Percentiles rank a stretch among this genome's conserved stretches.
Conservation (phyloP, 2,113 vertebrate genomes). For the Antennarius striatus region DNA sequence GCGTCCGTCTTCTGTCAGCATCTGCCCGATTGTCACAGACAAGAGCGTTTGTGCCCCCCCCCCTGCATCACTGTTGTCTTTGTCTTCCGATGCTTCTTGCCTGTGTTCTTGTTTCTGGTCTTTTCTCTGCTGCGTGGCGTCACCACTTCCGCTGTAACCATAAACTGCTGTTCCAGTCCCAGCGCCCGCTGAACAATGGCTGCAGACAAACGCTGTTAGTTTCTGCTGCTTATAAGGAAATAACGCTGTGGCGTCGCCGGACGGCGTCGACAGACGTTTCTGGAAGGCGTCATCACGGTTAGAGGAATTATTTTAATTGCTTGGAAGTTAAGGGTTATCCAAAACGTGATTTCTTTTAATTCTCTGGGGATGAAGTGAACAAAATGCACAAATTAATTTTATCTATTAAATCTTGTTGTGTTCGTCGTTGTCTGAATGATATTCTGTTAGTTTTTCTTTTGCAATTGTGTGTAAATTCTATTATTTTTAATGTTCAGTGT, state of each 20-base stretch:
- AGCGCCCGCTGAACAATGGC: constrained; percentile 34
- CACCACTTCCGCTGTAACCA: constrained; percentile 68
- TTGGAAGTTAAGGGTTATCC: neutral
- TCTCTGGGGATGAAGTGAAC: no score
- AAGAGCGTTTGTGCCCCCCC: constrained; percentile 41
- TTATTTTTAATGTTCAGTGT: no score
- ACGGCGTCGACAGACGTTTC: neutral
- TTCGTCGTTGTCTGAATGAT: no score
- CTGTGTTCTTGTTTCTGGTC: neutral
- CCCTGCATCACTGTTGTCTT: constrained; percentile 39
- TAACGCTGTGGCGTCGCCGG: constrained; percentile 1
- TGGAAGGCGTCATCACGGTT: neutral
- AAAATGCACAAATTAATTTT: no score
- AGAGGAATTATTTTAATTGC: neutral
- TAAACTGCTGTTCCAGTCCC: constrained; percentile 42
- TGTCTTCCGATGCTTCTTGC: constrained; percentile 39
- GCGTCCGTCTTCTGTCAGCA: constrained; percentile 17
- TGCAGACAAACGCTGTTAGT: constrained; percentile 22
- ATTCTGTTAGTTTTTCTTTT: no score
- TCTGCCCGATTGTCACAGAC: constrained; percentile 30
- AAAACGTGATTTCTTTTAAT: no score
- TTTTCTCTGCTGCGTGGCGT: constrained; percentile 38
- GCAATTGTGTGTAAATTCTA: no score
- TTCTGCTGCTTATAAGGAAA: constrained; percentile 42
- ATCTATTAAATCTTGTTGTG: no score